A percentile compares a stretch with the other conserved stretches of the same genome.
Conservation (phyloP, 2,888 invertebrate species). For the Cancer borealis region DNA sequence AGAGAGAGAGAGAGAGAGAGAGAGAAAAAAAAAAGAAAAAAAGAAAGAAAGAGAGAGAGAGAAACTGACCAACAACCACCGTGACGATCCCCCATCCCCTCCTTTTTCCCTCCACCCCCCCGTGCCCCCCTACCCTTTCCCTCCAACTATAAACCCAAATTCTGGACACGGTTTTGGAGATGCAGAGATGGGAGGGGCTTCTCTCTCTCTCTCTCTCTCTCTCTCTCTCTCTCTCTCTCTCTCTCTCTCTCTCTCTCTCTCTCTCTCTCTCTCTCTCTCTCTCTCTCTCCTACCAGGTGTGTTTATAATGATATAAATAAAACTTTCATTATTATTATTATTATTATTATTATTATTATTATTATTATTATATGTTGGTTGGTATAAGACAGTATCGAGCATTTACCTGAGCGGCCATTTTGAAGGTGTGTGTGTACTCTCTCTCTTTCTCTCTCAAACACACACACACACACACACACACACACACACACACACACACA, state of each 20-base stretch:
- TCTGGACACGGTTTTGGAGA: neutral
- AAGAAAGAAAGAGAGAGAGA: neutral
- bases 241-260: conserved; percentile 5
- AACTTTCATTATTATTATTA: conserved; percentile 12
- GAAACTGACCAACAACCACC: neutral
- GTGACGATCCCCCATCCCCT: neutral
- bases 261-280: neutral
- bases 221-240: neutral
- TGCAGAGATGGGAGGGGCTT: neutral
- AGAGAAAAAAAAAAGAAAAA: neutral
- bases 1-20: neutral
- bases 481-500: neutral
- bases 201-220: conserved; percentile 48
- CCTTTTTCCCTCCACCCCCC: neutral
- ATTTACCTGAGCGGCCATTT: neutral
- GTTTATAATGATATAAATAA: neutral
- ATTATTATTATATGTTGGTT: too few species aligned
- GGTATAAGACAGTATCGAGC: too few species aligned
- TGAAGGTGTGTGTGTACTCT: neutral
- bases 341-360: neutral
- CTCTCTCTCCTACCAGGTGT: neutral
- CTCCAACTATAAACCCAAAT: neutral
- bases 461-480: neutral
- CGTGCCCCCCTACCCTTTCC: neutral
- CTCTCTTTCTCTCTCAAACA: too few species aligned